Conservation (phyloP, 64 coral and sea anemone genomes). For the Pocillopora verrucosa region DNA sequence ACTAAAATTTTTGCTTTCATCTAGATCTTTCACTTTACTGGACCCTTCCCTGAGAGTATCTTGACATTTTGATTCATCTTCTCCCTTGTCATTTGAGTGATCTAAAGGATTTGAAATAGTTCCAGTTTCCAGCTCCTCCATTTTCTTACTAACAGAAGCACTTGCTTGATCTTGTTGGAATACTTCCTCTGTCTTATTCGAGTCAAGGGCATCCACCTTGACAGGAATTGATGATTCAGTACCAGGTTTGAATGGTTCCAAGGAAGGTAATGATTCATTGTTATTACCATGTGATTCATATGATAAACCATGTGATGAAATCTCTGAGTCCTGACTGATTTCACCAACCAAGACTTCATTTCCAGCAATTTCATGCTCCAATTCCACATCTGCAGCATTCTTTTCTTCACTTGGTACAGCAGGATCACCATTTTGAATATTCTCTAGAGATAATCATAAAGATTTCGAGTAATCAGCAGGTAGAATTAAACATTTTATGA, state of each 20-base stretch:
- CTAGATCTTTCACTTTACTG: background rate
- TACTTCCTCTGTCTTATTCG: background rate
- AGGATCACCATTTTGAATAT: background rate
- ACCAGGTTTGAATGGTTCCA: background rate
- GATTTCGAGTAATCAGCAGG: background rate
- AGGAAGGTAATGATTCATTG: background rate
- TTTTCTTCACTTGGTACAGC: background rate
- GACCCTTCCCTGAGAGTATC: background rate
- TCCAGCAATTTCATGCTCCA: background rate
- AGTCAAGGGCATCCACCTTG: background rate
- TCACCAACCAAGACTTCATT: background rate
- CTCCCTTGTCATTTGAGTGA: background rate
- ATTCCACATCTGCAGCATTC: background rate
- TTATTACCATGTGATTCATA: background rate
- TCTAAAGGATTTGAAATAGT: background rate
- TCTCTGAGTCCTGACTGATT: background rate
- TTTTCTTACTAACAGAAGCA: background rate
- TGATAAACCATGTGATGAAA: background rate
- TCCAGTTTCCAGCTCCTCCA: background rate
- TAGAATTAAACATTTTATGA: too few species aligned
- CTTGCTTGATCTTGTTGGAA: background rate
- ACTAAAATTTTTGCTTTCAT: background rate
- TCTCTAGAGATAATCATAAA: background rate
- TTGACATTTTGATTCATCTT: background rate
- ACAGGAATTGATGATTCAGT: background rate